Percentiles rank a stretch among this genome's conserved stretches.
Evolutionary conservation across 2,113 vertebrate species (phyloP).

Genomic region (Chrysochloris asiatica): DNA sequence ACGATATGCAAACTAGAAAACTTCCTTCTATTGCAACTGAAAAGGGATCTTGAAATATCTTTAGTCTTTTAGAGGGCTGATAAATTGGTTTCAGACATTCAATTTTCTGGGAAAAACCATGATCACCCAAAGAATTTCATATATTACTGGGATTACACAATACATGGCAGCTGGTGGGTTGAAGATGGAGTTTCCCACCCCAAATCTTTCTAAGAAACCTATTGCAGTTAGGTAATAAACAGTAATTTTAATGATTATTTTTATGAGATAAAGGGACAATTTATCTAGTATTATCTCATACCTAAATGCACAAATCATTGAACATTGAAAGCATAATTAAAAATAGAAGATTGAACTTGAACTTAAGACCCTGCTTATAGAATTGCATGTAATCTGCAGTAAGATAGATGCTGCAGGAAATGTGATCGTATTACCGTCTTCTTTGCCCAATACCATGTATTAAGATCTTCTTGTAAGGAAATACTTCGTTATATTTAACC

Average conservation of each 20-base stretch:
- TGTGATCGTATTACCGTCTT: neutral
- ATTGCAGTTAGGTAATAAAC: conserved; percentile 43
- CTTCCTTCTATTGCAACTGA: neutral
- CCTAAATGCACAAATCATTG: neutral
- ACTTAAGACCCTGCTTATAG: neutral
- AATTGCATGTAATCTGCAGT: neutral
- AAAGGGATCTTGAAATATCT: conserved; percentile 38
- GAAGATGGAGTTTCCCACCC: neutral
- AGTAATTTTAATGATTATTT: conserved; percentile 46
- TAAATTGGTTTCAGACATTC: conserved; percentile 55
- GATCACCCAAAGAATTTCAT: conserved; percentile 53
- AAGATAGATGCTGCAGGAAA: conserved; percentile 39
- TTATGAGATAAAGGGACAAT: conserved; percentile 28
- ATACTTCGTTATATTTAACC: conserved; percentile 65
- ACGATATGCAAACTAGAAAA: neutral
- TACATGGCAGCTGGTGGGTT: conserved; percentile 1
- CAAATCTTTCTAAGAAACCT: conserved; percentile 12
- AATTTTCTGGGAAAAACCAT: conserved; percentile 46
- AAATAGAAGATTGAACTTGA: conserved; percentile 1
- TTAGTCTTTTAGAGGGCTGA: conserved; percentile 21
- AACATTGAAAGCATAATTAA: conserved; percentile 23
- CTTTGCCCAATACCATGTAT: conserved; percentile 33
- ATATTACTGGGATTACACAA: conserved; percentile 55
- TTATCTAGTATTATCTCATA: neutral
- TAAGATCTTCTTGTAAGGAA: conserved; percentile 58